Evolutionary conservation across 2,888 invertebrate genomes (phyloP).

Genomic region (Netelia inedita): DNA sequence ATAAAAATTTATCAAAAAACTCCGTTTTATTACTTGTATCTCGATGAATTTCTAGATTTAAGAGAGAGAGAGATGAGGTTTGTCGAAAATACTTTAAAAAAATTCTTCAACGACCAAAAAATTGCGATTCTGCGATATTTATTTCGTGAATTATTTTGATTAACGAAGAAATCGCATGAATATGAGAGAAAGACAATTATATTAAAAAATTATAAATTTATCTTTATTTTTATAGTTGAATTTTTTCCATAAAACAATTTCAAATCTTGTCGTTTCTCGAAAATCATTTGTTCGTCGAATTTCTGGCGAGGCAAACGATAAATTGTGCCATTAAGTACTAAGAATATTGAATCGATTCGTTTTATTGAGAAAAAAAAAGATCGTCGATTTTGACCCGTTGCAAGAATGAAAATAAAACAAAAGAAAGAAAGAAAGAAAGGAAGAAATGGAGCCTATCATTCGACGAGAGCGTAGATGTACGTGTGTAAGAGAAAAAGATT

Average conservation of each 20-base stretch:
- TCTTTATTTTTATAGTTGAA: no score
- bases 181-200: no score
- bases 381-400: background rate
- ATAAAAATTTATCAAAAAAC: background rate
- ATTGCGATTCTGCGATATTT: no score
- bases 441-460: background rate
- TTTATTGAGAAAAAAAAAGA: slow-evolving; percentile 5
- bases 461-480: background rate
- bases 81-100: no score
- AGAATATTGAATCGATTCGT: background rate
- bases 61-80: no score
- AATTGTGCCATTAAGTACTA: background rate
- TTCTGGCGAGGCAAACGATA: background rate
- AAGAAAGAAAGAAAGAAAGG: background rate
- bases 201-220: no score
- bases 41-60: background rate
- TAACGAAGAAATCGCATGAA: no score
- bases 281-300: background rate
- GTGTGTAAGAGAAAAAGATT: background rate
- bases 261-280: no score
- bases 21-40: background rate
- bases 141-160: no score
- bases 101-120: no score
- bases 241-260: no score
- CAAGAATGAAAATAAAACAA: background rate